These are phyloP conservation scores for Fratercula arctica DNA, from an alignment of 2,797 vertebrate species.

Conservation along the genomic window DNA sequence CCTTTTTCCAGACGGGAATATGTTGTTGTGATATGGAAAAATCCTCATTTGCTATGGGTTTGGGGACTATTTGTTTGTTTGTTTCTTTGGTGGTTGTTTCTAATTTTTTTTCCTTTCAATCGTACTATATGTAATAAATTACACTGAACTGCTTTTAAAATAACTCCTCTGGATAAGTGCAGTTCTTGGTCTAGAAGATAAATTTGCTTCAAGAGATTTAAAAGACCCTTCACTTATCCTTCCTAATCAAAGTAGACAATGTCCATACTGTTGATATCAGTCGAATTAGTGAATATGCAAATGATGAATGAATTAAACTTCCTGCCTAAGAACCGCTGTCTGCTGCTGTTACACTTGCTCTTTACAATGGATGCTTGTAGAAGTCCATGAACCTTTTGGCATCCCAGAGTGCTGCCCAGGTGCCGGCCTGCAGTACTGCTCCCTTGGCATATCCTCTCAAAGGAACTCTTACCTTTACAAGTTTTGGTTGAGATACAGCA, in stretches of 20 bases:
- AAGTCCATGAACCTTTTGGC: not conserved
- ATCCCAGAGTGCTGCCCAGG: not conserved
- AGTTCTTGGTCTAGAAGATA: not conserved
- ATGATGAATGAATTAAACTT: not conserved
- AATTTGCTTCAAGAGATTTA: not conserved
- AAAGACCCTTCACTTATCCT: not conserved
- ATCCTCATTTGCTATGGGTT: not conserved
- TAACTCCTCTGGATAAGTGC: not conserved
- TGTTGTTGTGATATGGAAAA: not conserved
- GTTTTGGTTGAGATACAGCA: not conserved
- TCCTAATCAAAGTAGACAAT: not conserved
- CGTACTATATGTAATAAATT: not conserved
- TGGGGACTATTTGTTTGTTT: not conserved
- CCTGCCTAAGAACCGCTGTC: not conserved
- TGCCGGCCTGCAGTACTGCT: not conserved
- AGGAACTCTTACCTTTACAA: not conserved
- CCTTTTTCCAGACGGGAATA: not conserved
- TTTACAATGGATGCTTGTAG: not conserved
- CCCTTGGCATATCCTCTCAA: not conserved
- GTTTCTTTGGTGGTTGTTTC: not conserved
- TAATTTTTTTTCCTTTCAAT: not conserved
- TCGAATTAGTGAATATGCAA: not conserved
- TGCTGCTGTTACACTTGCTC: not conserved
- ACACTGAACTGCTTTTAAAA: not conserved
- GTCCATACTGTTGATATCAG: not conserved